Evolutionary conservation across 2,113 vertebrate species (phyloP).

Genomic region (Protobothrops flavoviridis): DNA sequence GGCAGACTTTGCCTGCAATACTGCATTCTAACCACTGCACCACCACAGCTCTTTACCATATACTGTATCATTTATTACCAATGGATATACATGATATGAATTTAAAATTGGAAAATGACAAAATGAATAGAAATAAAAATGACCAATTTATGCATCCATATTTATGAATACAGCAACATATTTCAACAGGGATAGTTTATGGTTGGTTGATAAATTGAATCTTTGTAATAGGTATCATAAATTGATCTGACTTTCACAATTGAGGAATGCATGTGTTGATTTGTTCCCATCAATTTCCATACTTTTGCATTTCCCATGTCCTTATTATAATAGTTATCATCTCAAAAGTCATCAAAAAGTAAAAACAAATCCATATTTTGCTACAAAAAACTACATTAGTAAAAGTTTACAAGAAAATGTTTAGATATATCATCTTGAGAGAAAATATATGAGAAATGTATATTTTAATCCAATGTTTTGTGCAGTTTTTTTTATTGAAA

Average conservation of each 20-base stretch:
- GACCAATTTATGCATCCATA: not conserved
- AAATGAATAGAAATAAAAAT: not conserved
- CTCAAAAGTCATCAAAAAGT: not conserved
- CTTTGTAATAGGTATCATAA: not conserved
- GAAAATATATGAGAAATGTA: not conserved
- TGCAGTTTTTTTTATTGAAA: too few species aligned
- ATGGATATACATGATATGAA: not conserved
- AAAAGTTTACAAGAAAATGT: not conserved
- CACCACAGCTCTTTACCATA: not conserved
- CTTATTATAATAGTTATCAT: not conserved
- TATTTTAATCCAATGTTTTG: not conserved
- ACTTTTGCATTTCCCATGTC: not conserved
- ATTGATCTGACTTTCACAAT: not conserved
- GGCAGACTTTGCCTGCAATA: not conserved
- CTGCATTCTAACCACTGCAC: not conserved
- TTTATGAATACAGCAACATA: not conserved
- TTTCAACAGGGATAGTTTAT: not conserved
- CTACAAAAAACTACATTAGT: not conserved
- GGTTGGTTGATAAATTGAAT: not conserved
- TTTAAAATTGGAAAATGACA: not conserved
- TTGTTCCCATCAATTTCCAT: not conserved
- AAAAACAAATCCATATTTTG: not conserved
- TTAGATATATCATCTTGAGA: not conserved
- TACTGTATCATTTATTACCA: not conserved
- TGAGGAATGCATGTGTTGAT: not conserved